Conservation (phyloP, 2,113 vertebrate species). For the Ia io region DNA sequence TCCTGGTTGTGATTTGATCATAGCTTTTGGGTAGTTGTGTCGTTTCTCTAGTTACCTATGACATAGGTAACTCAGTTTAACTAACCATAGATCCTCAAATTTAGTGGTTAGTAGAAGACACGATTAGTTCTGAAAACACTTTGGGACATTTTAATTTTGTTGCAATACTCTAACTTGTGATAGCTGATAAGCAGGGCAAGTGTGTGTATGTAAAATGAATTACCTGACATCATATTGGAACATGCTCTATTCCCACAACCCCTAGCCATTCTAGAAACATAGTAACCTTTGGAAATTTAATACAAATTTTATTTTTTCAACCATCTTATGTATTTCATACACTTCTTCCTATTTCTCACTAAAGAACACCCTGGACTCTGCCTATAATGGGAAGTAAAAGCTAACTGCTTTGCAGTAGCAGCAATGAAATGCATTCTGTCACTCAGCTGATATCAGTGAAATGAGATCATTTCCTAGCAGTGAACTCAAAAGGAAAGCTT, state of each 20-base stretch:
- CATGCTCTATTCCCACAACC: no score
- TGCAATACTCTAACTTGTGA: no score
- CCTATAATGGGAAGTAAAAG: not conserved
- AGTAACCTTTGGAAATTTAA: no score
- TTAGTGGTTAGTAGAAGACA: not conserved
- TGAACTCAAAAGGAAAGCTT: slow-evolving; percentile 15
- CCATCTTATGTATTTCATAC: not conserved
- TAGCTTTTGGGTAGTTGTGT: not conserved
- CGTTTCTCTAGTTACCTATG: not conserved
- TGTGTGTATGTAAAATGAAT: no score
- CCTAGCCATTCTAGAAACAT: no score
- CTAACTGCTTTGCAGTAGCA: not conserved
- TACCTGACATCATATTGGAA: no score
- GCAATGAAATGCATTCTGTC: not conserved
- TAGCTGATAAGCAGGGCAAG: no score
- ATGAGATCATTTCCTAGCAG: not conserved
- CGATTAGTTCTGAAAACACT: no score
- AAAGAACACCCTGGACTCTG: not conserved
- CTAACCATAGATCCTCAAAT: not conserved
- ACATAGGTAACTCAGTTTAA: not conserved
- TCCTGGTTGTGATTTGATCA: not conserved
- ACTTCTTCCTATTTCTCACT: not conserved
- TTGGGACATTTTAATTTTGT: no score
- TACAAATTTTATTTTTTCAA: no score
- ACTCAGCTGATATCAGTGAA: not conserved